Conservation (phyloP, 2,888 invertebrate species). For the Amblyteles armatorius region DNA sequence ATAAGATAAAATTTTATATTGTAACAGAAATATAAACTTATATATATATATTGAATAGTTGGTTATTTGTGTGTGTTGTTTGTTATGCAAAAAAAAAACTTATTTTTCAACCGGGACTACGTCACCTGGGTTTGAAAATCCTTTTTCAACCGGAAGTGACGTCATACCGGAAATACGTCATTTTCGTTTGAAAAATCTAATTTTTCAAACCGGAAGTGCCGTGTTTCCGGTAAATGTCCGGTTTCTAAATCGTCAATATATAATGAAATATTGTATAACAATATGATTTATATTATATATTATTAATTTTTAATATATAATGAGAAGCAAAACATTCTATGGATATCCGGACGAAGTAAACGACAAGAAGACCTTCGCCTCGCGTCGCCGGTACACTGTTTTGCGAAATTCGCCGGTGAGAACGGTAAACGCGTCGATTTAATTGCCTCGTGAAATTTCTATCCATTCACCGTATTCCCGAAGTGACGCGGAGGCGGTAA, state of each 20-base stretch:
- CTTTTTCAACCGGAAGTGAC: no score
- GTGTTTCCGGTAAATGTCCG: no score
- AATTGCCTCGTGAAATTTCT: slow-evolving; percentile 46
- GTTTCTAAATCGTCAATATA: no score
- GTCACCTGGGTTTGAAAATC: no score
- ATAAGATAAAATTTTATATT: neutral
- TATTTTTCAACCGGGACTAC: no score
- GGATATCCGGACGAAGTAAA: slow-evolving; percentile 23
- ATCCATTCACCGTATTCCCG: slow-evolving; percentile 51
- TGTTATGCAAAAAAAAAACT: no score
- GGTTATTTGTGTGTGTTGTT: no score
- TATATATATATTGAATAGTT: no score
- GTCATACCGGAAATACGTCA: no score
- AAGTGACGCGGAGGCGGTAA: slow-evolving; percentile 7
- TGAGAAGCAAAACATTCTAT: slow-evolving; percentile 26
- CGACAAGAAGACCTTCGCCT: slow-evolving; percentile 17
- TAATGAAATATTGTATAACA: neutral
- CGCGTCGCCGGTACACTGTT: slow-evolving; percentile 3
- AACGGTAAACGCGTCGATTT: slow-evolving; percentile 29
- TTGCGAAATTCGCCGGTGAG: slow-evolving; percentile 52
- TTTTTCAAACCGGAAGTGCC: no score
- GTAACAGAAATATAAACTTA: no score
- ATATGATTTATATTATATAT: neutral
- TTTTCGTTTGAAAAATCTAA: no score
- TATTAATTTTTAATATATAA: neutral